Evolutionary conservation across 2,113 vertebrate species (phyloP).

Genomic region (Picathartes gymnocephalus): DNA sequence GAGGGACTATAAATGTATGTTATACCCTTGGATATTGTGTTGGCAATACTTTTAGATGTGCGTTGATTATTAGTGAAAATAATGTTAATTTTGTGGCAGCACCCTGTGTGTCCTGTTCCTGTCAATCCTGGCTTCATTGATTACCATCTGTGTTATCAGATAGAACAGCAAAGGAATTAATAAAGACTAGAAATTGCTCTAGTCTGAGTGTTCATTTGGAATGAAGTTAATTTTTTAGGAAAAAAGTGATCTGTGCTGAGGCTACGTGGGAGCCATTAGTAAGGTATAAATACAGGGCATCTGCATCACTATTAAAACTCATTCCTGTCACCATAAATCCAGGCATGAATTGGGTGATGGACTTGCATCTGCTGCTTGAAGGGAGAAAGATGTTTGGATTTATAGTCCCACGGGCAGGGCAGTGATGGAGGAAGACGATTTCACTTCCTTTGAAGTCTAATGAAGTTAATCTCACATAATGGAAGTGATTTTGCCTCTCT

Average conservation of each 20-base stretch:
- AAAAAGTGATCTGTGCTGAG: background rate
- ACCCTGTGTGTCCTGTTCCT: background rate
- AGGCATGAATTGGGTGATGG: background rate
- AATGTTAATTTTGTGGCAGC: background rate
- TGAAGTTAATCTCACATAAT: background rate
- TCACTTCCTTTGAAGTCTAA: background rate
- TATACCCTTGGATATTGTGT: constrained; percentile 38
- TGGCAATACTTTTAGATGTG: constrained; percentile 45
- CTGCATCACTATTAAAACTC: background rate
- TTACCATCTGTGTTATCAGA: background rate
- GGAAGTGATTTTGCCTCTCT: background rate
- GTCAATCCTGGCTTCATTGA: background rate
- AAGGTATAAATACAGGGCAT: background rate
- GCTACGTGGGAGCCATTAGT: background rate
- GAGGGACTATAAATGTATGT: constrained; percentile 58
- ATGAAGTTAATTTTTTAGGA: background rate
- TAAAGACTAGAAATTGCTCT: background rate
- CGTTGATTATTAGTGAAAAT: constrained; percentile 54
- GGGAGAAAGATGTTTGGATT: background rate
- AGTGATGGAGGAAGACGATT: background rate
- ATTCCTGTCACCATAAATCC: background rate
- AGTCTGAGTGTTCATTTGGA: background rate
- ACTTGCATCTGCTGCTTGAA: background rate
- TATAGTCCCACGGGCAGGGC: background rate
- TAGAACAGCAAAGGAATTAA: constrained; percentile 6